These are phyloP conservation scores for Brachyptera putata DNA, from an alignment of 2,888 invertebrate species.

Conservation along the genomic window DNA sequence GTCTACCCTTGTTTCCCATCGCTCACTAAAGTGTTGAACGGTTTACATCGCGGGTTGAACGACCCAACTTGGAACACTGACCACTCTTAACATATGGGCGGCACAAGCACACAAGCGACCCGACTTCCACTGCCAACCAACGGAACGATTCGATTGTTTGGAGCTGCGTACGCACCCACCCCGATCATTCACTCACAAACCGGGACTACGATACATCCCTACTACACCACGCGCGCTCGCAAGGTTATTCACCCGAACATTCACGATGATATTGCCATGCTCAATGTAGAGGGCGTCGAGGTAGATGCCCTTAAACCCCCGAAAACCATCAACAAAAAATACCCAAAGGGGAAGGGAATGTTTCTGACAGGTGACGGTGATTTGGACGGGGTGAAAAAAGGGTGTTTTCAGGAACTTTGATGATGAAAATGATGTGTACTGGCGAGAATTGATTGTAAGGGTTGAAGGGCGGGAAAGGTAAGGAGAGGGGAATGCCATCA, in stretches of 20 bases:
- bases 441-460: neutral
- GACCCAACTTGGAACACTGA: slow-evolving; percentile 17
- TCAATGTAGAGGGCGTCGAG: neutral
- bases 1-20: neutral
- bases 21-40: too few relatives aligned
- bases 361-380: too few relatives aligned
- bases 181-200: too few relatives aligned
- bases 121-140: too few relatives aligned
- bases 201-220: neutral
- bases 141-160: too few relatives aligned
- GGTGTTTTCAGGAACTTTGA: neutral
- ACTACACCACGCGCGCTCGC: neutral
- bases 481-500: neutral
- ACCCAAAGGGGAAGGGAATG: neutral
- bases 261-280: neutral
- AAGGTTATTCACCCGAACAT: neutral
- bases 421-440: neutral
- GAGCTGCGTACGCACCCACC: too few relatives aligned
- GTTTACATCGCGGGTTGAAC: slow-evolving; percentile 7
- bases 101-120: too few relatives aligned
- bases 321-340: neutral
- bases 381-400: too few relatives aligned
- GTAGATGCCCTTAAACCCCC: neutral
- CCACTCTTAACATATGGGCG: slow-evolving; percentile 11
- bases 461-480: neutral